Percentiles rank a stretch among this genome's conserved stretches.
phyloP scores from a whole-genome alignment of 23 tunicate genomes.

The Styela clava region DNA sequence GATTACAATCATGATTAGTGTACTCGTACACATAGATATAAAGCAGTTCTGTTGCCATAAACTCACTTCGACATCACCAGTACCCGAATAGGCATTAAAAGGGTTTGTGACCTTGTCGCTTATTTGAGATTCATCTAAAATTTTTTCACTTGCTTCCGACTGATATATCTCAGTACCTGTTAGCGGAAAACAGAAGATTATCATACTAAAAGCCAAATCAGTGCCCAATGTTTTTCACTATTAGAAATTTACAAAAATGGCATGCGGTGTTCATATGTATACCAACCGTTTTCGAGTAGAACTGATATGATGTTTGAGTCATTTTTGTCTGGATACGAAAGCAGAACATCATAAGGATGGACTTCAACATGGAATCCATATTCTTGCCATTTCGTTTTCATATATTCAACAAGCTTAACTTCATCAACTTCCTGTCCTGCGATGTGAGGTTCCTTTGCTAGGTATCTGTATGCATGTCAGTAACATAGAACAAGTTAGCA shows the following conservation, averaged over 20 bases:
- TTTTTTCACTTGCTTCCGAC: slow-evolving; percentile 59
- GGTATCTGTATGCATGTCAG: slow-evolving; percentile 2
- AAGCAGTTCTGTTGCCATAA: too few species aligned
- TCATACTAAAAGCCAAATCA: too few species aligned
- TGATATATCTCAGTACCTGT: slow-evolving; percentile 31
- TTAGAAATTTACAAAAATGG: too few species aligned
- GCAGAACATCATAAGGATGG: slow-evolving; percentile 59
- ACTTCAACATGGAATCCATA: slow-evolving; percentile 42
- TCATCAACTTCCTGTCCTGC: slow-evolving; percentile 60
- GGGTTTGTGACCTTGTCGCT: slow-evolving; percentile 66
- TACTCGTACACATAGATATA: too few species aligned
- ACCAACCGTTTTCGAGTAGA: slow-evolving; percentile 22
- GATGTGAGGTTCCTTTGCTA: slow-evolving; percentile 49
- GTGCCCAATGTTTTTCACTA: too few species aligned
- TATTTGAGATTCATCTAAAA: slow-evolving; percentile 58
- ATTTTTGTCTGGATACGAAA: slow-evolving; percentile 68
- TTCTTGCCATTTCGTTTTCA: slow-evolving; percentile 39
- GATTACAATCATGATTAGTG: too few species aligned
- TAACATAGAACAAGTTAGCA: not conserved
- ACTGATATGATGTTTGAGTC: slow-evolving; percentile 56
- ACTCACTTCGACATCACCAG: too few species aligned
- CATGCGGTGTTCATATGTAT: too few species aligned
- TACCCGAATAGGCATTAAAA: slow-evolving; percentile 58
- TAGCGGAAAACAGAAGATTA: too few species aligned
- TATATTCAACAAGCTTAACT: slow-evolving; percentile 37